Evolutionary conservation across 2,888 invertebrate genomes (phyloP), one percentile per base, ranked within the genome.

Genomic region (Barypeithes pellucidus): DNA sequence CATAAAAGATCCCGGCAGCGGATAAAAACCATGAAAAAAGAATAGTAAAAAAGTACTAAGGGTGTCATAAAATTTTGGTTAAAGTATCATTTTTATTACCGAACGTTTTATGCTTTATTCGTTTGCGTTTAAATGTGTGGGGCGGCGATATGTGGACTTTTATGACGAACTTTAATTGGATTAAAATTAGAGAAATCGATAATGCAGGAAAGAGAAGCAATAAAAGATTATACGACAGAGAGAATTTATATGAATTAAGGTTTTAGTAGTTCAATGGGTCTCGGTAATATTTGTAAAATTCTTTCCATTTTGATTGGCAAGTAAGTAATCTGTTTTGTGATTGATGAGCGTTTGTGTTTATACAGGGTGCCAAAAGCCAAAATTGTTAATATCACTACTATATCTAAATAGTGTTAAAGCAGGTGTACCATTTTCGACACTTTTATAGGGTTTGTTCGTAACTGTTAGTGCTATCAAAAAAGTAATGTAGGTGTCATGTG

Each of bases 21-120:
- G 62, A 72, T 72, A 72, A 72, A 62, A 72, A 72, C 67, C 67
- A 67, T 72, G 68, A 52, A 67, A 61, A 72, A 54, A 62, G 50
- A 73, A 75, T 73, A 75, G 71, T 75, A 75, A 75, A 75, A 75
- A 75, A 52, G 73, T 61, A 75, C 73, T 75, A 73, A 73, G 73
- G 54, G 57, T 39, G 50, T 67, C 62, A 57, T 73, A 75, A 75
- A 75, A 67, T 62, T 67, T 45, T 67, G 66, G 70, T 73, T 73
- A 73, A 69, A 70, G 75, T 67, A 75, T 75, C 75, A 59, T 66
- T 73, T 74, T 74, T 74, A 74, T 74, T 67, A 63, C 63, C 62
- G 45, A 60, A 50, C 57, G 70, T 62, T 73, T 75, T 75, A 70
- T 70, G 72, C 41, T 72, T 69, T 75, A 73, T 75, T 54, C 67